These are phyloP conservation scores for Glomeris marginata DNA, from an alignment of 2,888 invertebrate genomes.

Conservation along the genomic window DNA sequence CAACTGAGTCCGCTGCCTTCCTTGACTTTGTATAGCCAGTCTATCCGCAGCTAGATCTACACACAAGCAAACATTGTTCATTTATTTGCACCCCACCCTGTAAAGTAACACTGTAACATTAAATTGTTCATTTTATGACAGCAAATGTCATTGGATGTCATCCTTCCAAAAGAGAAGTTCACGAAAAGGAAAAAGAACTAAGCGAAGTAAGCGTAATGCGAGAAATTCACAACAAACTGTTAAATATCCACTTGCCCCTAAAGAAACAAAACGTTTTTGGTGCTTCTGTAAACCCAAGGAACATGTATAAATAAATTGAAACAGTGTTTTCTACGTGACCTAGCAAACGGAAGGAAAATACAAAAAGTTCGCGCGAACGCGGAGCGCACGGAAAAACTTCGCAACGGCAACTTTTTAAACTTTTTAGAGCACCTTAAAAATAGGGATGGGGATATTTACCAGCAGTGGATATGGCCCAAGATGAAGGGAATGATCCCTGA, in stretches of 20 bases:
- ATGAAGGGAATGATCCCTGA: constrained; percentile 63
- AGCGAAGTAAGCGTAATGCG: too few species aligned
- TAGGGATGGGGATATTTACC: constrained; percentile 21
- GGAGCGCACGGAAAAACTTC: neutral
- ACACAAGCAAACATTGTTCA: neutral
- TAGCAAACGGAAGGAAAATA: too few species aligned
- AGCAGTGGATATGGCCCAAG: constrained; percentile 83
- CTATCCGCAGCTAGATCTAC: constrained; percentile 29
- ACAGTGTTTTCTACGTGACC: too few species aligned
- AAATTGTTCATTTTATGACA: neutral
- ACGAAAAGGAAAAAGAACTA: too few species aligned
- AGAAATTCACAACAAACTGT: too few species aligned
- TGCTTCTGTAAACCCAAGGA: too few species aligned
- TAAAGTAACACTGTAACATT: neutral
- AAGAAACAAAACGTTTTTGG: too few species aligned
- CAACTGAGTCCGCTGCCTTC: constrained; percentile 50
- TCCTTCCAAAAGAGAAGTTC: neutral
- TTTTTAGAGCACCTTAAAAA: neutral
- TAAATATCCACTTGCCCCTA: too few species aligned
- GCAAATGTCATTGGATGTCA: neutral
- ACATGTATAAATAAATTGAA: too few species aligned
- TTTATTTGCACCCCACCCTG: neutral
- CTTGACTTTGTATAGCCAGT: constrained; percentile 70
- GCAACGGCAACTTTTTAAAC: neutral
- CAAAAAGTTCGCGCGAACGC: neutral